Evolutionary conservation across 1,140 invertebrate species (phyloP).

Genomic region (Triops cancriformis): DNA sequence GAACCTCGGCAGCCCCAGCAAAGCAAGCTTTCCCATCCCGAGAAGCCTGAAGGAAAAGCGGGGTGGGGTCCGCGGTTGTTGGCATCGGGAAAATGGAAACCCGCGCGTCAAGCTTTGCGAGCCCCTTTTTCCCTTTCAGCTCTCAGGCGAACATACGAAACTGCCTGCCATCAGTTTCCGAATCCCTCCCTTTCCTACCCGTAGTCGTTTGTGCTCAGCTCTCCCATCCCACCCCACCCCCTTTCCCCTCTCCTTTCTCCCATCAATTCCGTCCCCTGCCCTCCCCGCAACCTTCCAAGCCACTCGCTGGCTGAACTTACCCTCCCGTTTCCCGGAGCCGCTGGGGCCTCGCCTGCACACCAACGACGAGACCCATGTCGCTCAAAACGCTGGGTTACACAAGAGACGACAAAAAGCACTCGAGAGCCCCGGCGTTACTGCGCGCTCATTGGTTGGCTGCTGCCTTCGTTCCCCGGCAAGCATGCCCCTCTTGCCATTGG

Average conservation of each 20-base stretch:
- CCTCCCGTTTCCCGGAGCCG: neutral
- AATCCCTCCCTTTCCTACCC: neutral
- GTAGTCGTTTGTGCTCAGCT: neutral
- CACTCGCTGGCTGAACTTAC: neutral
- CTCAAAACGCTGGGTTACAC: slow-evolving; percentile 2
- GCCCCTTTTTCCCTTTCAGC: slow-evolving; percentile 3
- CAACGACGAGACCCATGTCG: slow-evolving; percentile 7
- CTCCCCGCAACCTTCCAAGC: too few relatives aligned
- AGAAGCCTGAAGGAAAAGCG: neutral
- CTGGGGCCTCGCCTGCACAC: neutral
- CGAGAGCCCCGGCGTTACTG: neutral
- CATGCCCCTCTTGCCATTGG: neutral
- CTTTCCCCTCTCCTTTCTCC: neutral
- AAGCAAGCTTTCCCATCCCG: neutral
- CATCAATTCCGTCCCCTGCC: neutral
- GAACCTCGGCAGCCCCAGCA: neutral
- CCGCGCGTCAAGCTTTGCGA: slow-evolving; percentile 2
- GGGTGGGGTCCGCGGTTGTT: slow-evolving; percentile 11
- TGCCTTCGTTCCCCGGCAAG: neutral
- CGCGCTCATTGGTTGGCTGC: neutral
- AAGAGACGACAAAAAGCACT: neutral
- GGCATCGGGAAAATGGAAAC: slow-evolving; percentile 9
- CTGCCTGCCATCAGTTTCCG: neutral
- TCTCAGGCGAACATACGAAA: slow-evolving; percentile 13
- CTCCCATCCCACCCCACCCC: too few relatives aligned